phyloP scores from a whole-genome alignment of 2,888 invertebrate genomes.

The Nymphalis urticae region DNA sequence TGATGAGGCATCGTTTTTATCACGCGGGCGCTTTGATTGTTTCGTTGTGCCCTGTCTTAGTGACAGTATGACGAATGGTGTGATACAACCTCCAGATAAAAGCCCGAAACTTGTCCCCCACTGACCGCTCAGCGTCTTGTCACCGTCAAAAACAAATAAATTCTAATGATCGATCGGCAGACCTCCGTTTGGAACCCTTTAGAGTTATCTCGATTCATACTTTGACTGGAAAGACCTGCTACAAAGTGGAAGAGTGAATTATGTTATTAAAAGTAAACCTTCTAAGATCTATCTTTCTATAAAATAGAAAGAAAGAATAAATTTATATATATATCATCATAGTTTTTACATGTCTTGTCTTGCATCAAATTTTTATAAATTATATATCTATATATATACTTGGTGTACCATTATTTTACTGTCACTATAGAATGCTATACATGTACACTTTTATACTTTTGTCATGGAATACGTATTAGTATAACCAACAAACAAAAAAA shows the following conservation, averaged over 20 bases:
- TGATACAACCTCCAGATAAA: slow-evolving; percentile 69
- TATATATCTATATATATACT: no score
- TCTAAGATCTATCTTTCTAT: no score
- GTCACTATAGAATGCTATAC: no score
- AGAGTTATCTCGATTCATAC: slow-evolving; percentile 65
- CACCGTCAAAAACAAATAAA: slow-evolving; percentile 79
- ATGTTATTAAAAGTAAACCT: slow-evolving; percentile 28
- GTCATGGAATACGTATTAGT: no score
- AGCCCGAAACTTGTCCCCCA: slow-evolving; percentile 44
- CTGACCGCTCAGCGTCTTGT: slow-evolving; percentile 66
- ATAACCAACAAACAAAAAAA: no score
- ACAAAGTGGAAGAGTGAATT: slow-evolving; percentile 47
- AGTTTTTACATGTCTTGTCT: no score
- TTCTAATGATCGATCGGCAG: slow-evolving; percentile 78
- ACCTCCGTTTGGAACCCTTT: slow-evolving; percentile 70
- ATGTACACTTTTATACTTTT: no score
- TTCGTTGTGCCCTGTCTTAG: slow-evolving; percentile 67
- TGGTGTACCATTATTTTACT: no score
- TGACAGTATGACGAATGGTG: slow-evolving; percentile 80
- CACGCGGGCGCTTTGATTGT: slow-evolving; percentile 77
- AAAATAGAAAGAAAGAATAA: no score
- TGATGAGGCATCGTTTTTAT: slow-evolving; percentile 61
- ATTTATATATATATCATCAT: no score
- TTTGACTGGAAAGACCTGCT: slow-evolving; percentile 60
- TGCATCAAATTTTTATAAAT: no score